A percentile compares a stretch with the other conserved stretches of the same genome.
These are phyloP conservation scores for Gadopsis marmoratus DNA, from an alignment of 2,797 vertebrate species.

Conservation along the genomic window DNA sequence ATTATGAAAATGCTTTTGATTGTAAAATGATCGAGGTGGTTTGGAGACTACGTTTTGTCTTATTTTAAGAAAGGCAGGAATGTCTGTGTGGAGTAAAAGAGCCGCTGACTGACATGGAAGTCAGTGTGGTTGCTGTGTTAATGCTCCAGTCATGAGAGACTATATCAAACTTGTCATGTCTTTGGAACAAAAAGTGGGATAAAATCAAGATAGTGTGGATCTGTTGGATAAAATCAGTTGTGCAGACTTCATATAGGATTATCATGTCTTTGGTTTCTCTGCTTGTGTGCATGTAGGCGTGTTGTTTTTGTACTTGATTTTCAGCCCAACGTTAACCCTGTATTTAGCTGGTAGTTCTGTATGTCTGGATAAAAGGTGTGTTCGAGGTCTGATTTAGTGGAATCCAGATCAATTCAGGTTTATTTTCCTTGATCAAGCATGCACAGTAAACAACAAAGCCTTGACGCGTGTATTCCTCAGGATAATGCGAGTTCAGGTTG, in stretches of 20 bases:
- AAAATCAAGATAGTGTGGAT: not conserved
- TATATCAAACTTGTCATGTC: not conserved
- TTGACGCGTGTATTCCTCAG: not conserved
- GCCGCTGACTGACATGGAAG: not conserved
- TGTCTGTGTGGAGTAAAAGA: not conserved
- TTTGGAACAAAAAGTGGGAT: not conserved
- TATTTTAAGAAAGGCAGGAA: not conserved
- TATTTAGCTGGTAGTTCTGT: not conserved
- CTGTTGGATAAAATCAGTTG: too few species aligned
- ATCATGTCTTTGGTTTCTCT: not conserved
- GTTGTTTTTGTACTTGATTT: not conserved
- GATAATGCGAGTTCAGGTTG: not conserved
- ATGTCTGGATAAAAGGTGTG: not conserved
- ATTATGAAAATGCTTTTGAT: not conserved
- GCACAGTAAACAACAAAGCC: not conserved
- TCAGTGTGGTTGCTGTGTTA: not conserved
- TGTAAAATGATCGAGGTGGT: not conserved
- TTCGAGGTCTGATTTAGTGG: not conserved
- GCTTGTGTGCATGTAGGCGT: not conserved
- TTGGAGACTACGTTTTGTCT: not conserved
- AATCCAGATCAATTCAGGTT: not conserved
- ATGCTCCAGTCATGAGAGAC: not conserved
- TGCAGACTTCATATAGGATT: not conserved
- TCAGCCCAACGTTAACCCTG: too few species aligned
- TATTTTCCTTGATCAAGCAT: not conserved